A percentile compares a stretch with the other conserved stretches of the same genome.
Conservation (phyloP, 2,113 vertebrate species). For the Barbus barbus region DNA sequence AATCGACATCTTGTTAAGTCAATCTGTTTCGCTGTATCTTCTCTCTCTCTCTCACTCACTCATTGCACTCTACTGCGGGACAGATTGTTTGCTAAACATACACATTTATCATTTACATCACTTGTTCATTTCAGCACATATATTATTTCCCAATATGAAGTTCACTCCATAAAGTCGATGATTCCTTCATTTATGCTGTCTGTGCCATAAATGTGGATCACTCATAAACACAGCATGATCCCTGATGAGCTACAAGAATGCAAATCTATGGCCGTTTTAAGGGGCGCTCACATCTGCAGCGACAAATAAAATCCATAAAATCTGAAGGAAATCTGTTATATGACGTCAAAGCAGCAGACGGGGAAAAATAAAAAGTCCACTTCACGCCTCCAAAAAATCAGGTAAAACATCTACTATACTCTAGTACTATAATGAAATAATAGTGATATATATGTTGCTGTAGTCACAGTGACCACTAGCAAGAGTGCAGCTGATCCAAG, state of each 20-base stretch:
- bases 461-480: background rate
- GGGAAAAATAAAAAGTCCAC: background rate
- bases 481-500: background rate
- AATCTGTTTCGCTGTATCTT: conserved; percentile 38
- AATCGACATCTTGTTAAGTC: conserved; percentile 62
- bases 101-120: conserved; percentile 2
- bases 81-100: conserved; percentile 25
- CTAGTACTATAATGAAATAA: background rate
- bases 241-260: background rate
- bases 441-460: background rate
- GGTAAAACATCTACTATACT: background rate
- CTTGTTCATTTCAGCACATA: background rate
- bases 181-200: background rate
- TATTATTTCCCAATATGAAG: background rate
- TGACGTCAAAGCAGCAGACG: background rate
- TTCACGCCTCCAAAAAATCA: background rate
- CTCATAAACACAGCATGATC: background rate
- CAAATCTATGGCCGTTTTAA: background rate
- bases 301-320: background rate
- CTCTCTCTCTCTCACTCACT: background rate
- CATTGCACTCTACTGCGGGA: background rate
- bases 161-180: background rate
- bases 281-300: background rate
- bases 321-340: background rate
- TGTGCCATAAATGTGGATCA: background rate